Evolutionary conservation across 2,797 vertebrate genomes (phyloP).

Genomic region (Cossypha heuglini): DNA sequence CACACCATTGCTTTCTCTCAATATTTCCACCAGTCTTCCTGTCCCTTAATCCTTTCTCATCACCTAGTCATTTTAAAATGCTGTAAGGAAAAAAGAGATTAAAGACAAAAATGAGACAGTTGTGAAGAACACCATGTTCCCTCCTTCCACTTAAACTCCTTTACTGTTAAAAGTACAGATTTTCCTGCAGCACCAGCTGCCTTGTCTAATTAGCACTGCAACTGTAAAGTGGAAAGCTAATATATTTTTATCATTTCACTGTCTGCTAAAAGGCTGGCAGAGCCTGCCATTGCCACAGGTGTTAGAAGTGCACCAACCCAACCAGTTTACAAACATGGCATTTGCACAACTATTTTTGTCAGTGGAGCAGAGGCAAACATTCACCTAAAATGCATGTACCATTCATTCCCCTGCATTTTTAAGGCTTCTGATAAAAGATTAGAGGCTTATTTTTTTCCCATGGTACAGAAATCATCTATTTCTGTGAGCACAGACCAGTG

Average conservation of each 20-base stretch:
- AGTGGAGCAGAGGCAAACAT: slow-evolving; percentile 7
- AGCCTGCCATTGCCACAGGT: slow-evolving; percentile 29
- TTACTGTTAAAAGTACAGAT: neutral
- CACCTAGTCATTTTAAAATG: neutral
- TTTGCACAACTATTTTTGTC: neutral
- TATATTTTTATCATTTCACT: slow-evolving; percentile 19
- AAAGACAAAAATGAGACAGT: neutral
- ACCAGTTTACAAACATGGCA: neutral
- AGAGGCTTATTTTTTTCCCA: neutral
- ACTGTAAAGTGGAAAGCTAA: slow-evolving; percentile 28
- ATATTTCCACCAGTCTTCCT: neutral
- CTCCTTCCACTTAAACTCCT: neutral
- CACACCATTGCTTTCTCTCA: neutral
- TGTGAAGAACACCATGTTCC: neutral
- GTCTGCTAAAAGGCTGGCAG: neutral
- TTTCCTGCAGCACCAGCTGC: slow-evolving; percentile 34
- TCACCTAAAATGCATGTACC: neutral
- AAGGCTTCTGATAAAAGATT: neutral
- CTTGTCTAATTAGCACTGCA: neutral
- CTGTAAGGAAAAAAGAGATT: neutral
- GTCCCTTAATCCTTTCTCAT: neutral
- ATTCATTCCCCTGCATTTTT: neutral
- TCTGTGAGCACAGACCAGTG: neutral
- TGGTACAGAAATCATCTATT: neutral
- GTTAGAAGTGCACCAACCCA: neutral